phyloP scores from a whole-genome alignment of 2,113 vertebrate species.

The Ailuropoda melanoleuca region DNA sequence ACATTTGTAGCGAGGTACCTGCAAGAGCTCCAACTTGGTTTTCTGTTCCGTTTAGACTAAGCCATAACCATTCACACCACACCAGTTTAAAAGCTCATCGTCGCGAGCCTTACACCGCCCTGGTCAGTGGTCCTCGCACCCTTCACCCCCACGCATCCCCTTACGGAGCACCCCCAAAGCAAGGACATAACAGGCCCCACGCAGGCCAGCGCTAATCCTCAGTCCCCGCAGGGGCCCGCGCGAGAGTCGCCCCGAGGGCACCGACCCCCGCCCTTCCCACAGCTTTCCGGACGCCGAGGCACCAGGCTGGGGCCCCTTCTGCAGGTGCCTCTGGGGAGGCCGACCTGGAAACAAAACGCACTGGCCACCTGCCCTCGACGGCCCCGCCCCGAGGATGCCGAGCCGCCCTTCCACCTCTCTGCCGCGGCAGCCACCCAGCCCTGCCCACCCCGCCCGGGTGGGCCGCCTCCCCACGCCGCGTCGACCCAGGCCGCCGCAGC shows the following conservation, averaged over 20 bases:
- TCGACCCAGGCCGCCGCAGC: background rate
- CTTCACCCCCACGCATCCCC: background rate
- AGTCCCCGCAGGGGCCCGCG: background rate
- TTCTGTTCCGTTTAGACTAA: background rate
- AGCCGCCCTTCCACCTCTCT: background rate
- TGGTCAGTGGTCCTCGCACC: background rate
- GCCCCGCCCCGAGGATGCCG: background rate
- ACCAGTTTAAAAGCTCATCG: background rate
- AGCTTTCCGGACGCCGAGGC: background rate
- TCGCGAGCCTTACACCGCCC: background rate
- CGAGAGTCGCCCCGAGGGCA: background rate
- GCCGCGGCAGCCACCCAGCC: constrained; percentile 56
- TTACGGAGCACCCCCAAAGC: background rate
- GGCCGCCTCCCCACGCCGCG: constrained; percentile 46
- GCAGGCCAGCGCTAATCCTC: background rate
- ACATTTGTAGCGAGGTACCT: background rate
- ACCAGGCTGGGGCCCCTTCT: background rate
- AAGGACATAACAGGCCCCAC: background rate
- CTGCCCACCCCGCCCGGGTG: background rate
- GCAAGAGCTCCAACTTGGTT: background rate
- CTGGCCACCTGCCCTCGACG: background rate
- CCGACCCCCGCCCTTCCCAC: background rate
- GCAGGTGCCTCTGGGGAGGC: background rate
- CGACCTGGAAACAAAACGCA: background rate
- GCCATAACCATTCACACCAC: background rate